Evolutionary conservation across 2,113 vertebrate genomes (phyloP).

Genomic region (Oreocharis arfaki): DNA sequence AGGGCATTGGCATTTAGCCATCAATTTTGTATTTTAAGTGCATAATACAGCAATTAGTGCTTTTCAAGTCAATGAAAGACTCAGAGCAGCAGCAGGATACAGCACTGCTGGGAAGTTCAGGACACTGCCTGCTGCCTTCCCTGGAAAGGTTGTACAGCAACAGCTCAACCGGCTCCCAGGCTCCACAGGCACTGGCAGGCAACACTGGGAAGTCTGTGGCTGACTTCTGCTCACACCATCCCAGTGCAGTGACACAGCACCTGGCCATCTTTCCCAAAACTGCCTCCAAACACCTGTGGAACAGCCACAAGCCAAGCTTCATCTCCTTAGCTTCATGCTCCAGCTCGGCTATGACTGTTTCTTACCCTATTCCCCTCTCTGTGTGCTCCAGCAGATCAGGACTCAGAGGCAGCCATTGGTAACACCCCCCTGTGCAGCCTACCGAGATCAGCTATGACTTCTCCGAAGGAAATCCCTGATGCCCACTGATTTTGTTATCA

Average conservation of each 20-base stretch:
- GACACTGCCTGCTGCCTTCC: neutral
- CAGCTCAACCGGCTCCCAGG: neutral
- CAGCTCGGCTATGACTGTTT: accelerated
- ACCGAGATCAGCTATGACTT: neutral
- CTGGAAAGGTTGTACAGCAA: neutral
- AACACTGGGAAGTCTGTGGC: accelerated
- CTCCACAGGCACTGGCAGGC: neutral
- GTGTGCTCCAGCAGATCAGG: neutral
- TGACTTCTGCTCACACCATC: neutral
- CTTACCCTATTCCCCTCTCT: neutral
- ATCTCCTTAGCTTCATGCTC: neutral
- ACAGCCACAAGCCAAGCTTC: neutral
- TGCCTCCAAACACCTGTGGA: accelerated
- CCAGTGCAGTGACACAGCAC: neutral
- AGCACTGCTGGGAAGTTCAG: neutral
- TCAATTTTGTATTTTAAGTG: neutral
- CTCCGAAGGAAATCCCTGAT: accelerated
- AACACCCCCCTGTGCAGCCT: neutral
- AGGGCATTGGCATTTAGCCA: neutral
- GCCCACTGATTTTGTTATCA: neutral
- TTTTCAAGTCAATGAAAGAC: neutral
- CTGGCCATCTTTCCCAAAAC: neutral
- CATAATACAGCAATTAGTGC: neutral
- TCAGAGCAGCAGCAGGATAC: neutral
- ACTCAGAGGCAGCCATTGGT: accelerated